Evolutionary conservation across 2,888 invertebrate genomes (phyloP), one percentile per base, ranked within the genome.

Genomic region (Hirtodrosophila trivittata): DNA sequence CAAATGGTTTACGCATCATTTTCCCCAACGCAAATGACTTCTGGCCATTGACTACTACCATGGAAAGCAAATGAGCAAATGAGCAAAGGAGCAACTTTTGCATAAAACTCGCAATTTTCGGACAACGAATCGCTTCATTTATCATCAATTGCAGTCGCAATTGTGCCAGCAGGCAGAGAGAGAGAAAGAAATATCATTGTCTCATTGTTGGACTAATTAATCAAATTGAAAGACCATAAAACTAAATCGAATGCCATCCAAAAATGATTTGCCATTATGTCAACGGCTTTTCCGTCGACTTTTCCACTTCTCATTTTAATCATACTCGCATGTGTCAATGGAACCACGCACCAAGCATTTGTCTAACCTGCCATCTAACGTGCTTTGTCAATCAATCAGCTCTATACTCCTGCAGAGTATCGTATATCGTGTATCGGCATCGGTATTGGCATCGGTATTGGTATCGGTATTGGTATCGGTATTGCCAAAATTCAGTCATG

Each of bases 1-100:
- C 43, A 72, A 78, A 76, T 78, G 72, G 72, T 64, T 76, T 76
- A 76, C 80, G 80, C 80, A 59, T 68, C 80, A 78, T 78, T 76
- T 78, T 76, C 55, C 47, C 30, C 38, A 43, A 57, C 59, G 55
- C 64, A 59, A 66, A 64, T 62, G 68, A 50, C 57, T 52, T 59
- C 55, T 41, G 51, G 39, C 55, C 38, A 41, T 35, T 35, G 55
- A 46, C 59, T 46, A 59, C 38, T 55, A 26, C 6, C 21, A 7
- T 10, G 4, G 35, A n/a, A 28, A 30, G 30, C 42, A 35, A 52
- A 35, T 41, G 51, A 21, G 12, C 25, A 56, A 37, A 28, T 10
- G 14, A 49, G 18, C 25, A 56, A 37, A 28, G 5, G 14, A 49
- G 18, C 8, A 65, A 60, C 55, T 63, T 58, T 68, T 54, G 56